phyloP scores from a whole-genome alignment of 1,140 invertebrate genomes.

The Ruditapes philippinarum region DNA sequence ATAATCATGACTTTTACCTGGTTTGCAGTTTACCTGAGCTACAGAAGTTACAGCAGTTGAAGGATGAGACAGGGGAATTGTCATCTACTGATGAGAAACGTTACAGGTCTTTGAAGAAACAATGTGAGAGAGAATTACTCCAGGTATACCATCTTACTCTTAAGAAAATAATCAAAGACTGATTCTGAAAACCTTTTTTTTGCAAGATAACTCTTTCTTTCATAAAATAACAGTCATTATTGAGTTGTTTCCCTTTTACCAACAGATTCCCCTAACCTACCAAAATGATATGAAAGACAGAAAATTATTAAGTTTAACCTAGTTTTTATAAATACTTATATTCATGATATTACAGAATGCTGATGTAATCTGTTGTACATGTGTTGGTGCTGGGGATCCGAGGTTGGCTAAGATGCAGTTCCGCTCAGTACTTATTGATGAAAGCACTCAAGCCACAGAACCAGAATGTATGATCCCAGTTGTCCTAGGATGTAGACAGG shows the following conservation, averaged over 20 bases:
- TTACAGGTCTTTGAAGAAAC: constrained; percentile 96
- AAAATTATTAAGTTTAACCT: too few relatives aligned
- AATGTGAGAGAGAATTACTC: constrained; percentile 96
- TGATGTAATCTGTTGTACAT: constrained; percentile 99
- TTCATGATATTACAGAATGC: constrained; percentile 89
- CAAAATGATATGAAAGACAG: too few relatives aligned
- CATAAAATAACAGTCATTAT: too few relatives aligned
- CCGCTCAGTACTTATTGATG: constrained; percentile 99
- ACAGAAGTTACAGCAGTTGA: constrained; percentile 98
- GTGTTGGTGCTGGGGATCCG: constrained; percentile 99
- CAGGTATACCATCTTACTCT: too few relatives aligned
- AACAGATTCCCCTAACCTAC: too few relatives aligned
- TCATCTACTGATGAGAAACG: constrained; percentile 96
- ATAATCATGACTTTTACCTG: too few relatives aligned
- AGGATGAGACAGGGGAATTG: constrained; percentile 98
- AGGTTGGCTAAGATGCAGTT: constrained; percentile 97
- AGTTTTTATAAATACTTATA: too few relatives aligned
- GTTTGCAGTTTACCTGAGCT: constrained; percentile 90
- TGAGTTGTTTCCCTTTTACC: too few relatives aligned
- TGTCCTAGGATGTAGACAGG: constrained; percentile 97
- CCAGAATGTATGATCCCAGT: constrained; percentile 99
- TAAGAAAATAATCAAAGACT: too few relatives aligned
- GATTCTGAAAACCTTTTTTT: too few relatives aligned
- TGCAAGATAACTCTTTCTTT: too few relatives aligned
- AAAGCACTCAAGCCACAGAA: constrained; percentile 98